Evolutionary conservation across 2,797 vertebrate genomes (phyloP), one percentile per base, ranked within the genome.

Genomic region (Peromyscus nudipes): DNA sequence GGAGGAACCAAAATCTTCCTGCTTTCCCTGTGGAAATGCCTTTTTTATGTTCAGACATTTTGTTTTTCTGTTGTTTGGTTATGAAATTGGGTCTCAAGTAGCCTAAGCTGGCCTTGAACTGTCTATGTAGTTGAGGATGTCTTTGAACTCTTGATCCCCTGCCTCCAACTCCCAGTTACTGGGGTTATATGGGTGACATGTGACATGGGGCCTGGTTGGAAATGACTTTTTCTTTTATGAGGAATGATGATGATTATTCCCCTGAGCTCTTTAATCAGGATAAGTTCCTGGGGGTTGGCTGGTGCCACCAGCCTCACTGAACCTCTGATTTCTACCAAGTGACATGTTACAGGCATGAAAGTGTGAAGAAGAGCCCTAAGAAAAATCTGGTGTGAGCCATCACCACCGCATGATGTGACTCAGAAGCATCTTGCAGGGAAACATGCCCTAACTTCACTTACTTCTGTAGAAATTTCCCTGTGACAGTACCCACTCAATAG

Each of bases 191-290:
- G 69, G 55, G 7, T 71, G 37, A 67, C 46, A 37, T 37, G 43
- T 0, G 2, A 46, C 43, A n/a, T 21, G 23, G 11, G 9, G 69
- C 52, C 52, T 69, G 14, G 14, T 29, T 73, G 49, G n/a, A 76
- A 90, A 75, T 84, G 69, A 65, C 60, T 43, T 89, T 75, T 79
- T 64, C 40, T 86, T 91, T 95, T 49, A 31, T 71, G 60, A 21
- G 21, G 65, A 75, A 84, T 62, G 21, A 60, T 1, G n/a, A 64
- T 21, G 19, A 21, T 37, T 9, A 88, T 16, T n/a, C 12, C 49
- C 46, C 82, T 43, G 40, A 87, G 23, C 13, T 34, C 52, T 79
- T 55, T 37, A 71, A 29, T 34, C 1, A 69, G n/a, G 52, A 65
- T 19, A 62, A 91, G 73, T 12, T 89, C 55, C 34, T 19, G 23